phyloP scores from a whole-genome alignment of 2,888 invertebrate genomes.

The Lobophora halterata region DNA sequence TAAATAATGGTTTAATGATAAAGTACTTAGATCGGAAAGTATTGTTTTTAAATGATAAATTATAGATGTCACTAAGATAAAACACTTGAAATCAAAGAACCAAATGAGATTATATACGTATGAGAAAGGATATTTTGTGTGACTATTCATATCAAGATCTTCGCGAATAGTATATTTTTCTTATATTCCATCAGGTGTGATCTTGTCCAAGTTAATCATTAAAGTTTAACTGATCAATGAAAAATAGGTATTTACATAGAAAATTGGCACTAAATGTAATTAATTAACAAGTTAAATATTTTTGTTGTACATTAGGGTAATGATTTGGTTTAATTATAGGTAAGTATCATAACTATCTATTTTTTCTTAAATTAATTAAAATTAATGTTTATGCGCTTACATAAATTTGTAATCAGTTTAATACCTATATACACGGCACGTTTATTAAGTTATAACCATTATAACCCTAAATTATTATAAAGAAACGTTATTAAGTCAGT shows the following conservation, averaged over 20 bases:
- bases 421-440: slow-evolving; percentile 72
- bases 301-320: slow-evolving; percentile 76
- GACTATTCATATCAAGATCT: too few relatives aligned
- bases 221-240: too few relatives aligned
- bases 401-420: slow-evolving; percentile 63
- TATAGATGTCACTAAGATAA: too few relatives aligned
- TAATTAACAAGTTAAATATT: slow-evolving; percentile 42
- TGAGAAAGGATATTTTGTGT: too few relatives aligned
- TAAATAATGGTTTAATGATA: too few relatives aligned
- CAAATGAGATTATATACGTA: too few relatives aligned
- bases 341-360: slow-evolving; percentile 7
- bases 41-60: too few relatives aligned
- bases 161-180: too few relatives aligned
- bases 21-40: too few relatives aligned
- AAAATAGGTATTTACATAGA: slow-evolving; percentile 33
- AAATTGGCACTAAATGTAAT: slow-evolving; percentile 67
- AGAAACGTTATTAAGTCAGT: slow-evolving; percentile 49
- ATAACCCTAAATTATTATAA: slow-evolving; percentile 49
- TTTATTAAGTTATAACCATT: slow-evolving; percentile 62
- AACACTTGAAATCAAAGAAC: too few relatives aligned
- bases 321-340: slow-evolving; percentile 61
- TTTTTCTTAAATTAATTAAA: slow-evolving; percentile 13
- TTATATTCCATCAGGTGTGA: too few relatives aligned
- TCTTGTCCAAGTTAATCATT: too few relatives aligned
- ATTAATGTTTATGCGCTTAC: slow-evolving; percentile 28